phyloP scores from a whole-genome alignment of 2,113 vertebrate species.

The Sinocyclocheilus maitianheensis region DNA sequence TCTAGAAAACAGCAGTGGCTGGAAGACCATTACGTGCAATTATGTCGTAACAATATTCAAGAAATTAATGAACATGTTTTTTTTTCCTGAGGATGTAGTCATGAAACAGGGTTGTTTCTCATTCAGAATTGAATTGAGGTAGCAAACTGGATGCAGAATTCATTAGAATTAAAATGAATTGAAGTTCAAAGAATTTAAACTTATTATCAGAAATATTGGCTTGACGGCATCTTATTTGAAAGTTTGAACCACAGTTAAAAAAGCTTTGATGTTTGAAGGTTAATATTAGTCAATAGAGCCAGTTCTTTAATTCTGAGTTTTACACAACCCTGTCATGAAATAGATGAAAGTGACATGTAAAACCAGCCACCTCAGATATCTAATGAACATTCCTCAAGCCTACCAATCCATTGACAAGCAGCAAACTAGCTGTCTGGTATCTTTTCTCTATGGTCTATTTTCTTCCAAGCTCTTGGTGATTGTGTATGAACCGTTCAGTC shows the following conservation, averaged over 20 bases:
- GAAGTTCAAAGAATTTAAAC: neutral
- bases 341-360: neutral
- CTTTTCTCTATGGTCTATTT: neutral
- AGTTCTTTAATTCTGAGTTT: neutral
- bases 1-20: constrained; percentile 33
- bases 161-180: too few species aligned
- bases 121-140: neutral
- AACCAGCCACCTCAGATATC: neutral
- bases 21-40: neutral
- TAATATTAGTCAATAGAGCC: neutral
- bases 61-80: neutral
- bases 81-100: neutral
- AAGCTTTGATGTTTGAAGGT: neutral
- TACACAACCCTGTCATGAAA: neutral
- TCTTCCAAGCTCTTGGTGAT: neutral
- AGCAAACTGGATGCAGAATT: neutral
- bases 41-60: neutral
- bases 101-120: neutral
- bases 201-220: neutral
- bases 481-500: neutral
- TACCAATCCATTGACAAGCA: neutral
- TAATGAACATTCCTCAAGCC: neutral
- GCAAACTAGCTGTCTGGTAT: neutral
- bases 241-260: neutral
- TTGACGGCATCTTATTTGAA: neutral